These are phyloP conservation scores for Phaethon lepturus DNA, from an alignment of 2,113 vertebrate species.

Conservation along the genomic window DNA sequence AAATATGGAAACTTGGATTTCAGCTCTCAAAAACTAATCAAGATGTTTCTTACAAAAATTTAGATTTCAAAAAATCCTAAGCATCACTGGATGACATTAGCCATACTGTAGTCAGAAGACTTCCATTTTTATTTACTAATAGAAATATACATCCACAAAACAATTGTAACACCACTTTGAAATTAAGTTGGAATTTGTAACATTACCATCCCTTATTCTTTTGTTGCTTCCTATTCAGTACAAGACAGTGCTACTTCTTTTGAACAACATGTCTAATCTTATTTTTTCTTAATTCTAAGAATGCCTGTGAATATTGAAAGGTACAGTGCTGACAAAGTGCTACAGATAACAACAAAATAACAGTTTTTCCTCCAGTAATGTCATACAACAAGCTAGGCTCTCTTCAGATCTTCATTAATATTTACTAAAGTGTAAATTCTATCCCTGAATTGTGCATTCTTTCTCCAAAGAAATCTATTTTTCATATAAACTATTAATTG, in stretches of 20 bases:
- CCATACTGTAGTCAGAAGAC: background rate
- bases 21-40: background rate
- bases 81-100: background rate
- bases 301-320: background rate
- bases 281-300: background rate
- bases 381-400: background rate
- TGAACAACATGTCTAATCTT: background rate
- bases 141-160: background rate
- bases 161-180: background rate
- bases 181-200: background rate
- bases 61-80: background rate
- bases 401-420: background rate
- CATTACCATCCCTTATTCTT: background rate
- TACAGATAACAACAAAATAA: background rate
- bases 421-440: background rate
- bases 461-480: background rate
- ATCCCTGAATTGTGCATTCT: background rate
- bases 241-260: background rate
- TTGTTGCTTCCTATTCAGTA: background rate
- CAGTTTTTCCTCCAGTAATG: background rate
- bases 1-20: background rate
- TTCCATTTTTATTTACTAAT: background rate
- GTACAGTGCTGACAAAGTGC: background rate
- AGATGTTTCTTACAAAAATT: background rate
- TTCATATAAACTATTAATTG: background rate